Evolutionary conservation across 2,888 invertebrate genomes (phyloP), one percentile per base, ranked within the genome.

Genomic region (Aporophyla lueneburgensis): DNA sequence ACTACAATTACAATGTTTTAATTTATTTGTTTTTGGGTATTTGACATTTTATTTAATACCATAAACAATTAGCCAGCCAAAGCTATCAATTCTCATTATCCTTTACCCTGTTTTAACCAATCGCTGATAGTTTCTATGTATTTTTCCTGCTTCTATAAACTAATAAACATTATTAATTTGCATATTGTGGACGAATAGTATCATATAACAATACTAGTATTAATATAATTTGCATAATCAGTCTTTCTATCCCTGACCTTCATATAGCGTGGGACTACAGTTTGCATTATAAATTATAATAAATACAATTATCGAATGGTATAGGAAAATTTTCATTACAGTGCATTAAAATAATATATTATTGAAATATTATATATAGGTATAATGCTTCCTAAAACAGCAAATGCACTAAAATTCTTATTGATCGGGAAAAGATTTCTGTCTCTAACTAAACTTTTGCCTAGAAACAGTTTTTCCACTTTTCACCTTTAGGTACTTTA

Each of bases 211-310:
- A 65, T 72, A 61, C 59, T 51, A 43, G 56, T 62, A 69, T 82
- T 61, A 43, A 27, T 80, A 66, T 69, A 70, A 75, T 84, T 84
- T 77, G 76, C 72, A 65, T 75, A 66, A 63, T 84, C 56, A 46
- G 58, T 84, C 66, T 81, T 73, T 76, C 66, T 71, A 80, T 24
- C 24, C 56, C 14, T 67, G 74, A 74, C 83, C 83, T 83, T 83
- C 72, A 16, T 12, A 59, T 58, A 62, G 62, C 70, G 71, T 73
- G 71, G 61, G 74, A 68, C 40, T 14, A 24, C 49, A 71, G 46
- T 71, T 72, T 53, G 51, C 62, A 68, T 49, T 46, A 76, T 27
- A 58, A 63, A 58, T 76, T 14, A 76, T 63, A 51, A 27, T 14
- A 33, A 75, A 56, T 65, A 61, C 33, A 58, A 81, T 14, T 40